A percentile compares a stretch with the other conserved stretches of the same genome.
phyloP scores from a whole-genome alignment of 2,797 vertebrate genomes.

The Lepus oiostolus region DNA sequence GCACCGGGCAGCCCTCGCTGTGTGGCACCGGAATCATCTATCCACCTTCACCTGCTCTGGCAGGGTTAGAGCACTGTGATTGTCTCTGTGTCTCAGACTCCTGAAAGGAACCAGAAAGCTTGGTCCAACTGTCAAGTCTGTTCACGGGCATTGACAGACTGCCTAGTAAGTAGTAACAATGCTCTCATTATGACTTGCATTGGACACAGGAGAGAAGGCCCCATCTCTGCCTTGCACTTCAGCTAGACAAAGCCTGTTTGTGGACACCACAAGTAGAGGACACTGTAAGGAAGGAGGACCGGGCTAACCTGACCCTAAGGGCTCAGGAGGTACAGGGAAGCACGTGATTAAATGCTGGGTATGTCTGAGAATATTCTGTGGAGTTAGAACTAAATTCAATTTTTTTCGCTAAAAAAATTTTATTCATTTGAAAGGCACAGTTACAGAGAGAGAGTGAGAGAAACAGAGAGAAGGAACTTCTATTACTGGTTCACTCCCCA shows the following conservation, averaged over 20 bases:
- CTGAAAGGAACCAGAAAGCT: neutral
- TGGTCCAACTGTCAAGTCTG: neutral
- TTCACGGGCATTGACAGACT: neutral
- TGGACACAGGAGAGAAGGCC: neutral
- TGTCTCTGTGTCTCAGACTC: neutral
- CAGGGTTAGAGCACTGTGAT: neutral
- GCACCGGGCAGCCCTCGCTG: neutral
- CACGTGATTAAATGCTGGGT: neutral
- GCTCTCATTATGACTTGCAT: neutral
- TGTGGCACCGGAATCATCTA: too few species aligned
- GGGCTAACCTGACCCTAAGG: neutral
- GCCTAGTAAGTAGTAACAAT: neutral
- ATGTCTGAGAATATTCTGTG: neutral
- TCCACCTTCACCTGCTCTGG: neutral
- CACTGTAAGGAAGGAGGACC: neutral
- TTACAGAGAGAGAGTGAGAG: too few species aligned
- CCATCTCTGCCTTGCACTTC: neutral
- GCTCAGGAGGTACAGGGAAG: neutral
- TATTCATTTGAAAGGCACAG: too few species aligned
- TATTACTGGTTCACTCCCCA: too few species aligned
- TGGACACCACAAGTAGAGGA: conserved; percentile 36
- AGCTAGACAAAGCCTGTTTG: neutral
- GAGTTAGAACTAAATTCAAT: neutral
- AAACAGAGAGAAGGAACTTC: too few species aligned
- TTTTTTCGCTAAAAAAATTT: too few species aligned